A percentile compares a stretch with the other conserved stretches of the same genome.
These are phyloP conservation scores for Delia radicum DNA, from an alignment of 1,140 invertebrate species.

Conservation along the genomic window DNA sequence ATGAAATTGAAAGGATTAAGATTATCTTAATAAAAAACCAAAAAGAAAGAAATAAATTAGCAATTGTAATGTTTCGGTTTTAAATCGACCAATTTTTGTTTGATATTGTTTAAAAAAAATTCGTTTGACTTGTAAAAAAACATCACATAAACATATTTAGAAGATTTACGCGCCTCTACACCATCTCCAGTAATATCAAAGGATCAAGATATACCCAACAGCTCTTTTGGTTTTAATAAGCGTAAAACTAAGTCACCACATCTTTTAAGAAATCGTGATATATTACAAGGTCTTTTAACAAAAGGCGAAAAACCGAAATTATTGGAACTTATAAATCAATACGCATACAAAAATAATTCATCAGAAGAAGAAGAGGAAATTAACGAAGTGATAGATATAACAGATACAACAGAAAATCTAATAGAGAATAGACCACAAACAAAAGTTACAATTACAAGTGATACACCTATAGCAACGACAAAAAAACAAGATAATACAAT, in stretches of 20 bases:
- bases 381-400: not conserved
- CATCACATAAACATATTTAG: not conserved
- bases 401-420: not conserved
- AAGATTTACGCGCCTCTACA: constrained; percentile 4
- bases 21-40: not conserved
- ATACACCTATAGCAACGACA: not conserved
- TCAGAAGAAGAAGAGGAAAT: not conserved
- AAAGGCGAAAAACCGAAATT: not conserved
- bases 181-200: constrained; percentile 11
- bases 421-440: not conserved
- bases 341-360: not conserved
- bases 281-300: not conserved
- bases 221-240: not conserved
- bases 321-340: not conserved
- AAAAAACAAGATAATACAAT: not conserved
- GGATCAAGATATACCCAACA: not conserved
- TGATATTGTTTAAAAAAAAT: not conserved
- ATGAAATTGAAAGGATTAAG: too few species aligned
- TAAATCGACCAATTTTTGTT: not conserved
- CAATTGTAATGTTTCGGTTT: not conserved
- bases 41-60: too few species aligned
- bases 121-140: constrained; percentile 2
- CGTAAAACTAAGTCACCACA: not conserved
- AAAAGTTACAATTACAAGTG: not conserved
- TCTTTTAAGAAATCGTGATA: not conserved